Evolutionary conservation across 2,888 invertebrate genomes (phyloP).

Genomic region (Nomada ferruginata): DNA sequence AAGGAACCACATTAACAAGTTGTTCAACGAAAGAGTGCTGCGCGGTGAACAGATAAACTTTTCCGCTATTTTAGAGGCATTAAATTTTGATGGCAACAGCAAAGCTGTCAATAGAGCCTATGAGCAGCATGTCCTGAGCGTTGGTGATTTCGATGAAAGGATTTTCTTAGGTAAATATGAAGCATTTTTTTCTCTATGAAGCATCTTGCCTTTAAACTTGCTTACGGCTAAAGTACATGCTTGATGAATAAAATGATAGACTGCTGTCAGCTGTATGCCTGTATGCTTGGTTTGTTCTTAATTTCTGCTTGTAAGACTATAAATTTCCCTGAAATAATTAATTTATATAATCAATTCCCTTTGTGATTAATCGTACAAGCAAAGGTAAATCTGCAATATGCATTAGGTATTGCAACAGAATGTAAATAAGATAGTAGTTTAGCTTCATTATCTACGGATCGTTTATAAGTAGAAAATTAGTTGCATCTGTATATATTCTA

Average conservation of each 20-base stretch:
- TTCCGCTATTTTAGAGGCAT: slow-evolving; percentile 91
- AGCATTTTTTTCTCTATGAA: not conserved
- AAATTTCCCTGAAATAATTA: not conserved
- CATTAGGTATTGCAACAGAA: not conserved
- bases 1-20: slow-evolving; percentile 90
- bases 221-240: slow-evolving; percentile 19
- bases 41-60: slow-evolving; percentile 90
- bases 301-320: slow-evolving; percentile 16
- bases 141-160: slow-evolving; percentile 98
- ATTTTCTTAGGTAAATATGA: slow-evolving; percentile 91
- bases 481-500: slow-evolving; percentile 4
- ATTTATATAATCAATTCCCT: not conserved
- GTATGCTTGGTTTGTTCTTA: slow-evolving; percentile 30
- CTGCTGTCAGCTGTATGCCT: slow-evolving; percentile 20
- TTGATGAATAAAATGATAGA: slow-evolving; percentile 26
- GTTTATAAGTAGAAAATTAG: not conserved
- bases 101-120: slow-evolving; percentile 94
- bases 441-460: not conserved
- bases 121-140: slow-evolving; percentile 95
- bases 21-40: slow-evolving; percentile 90
- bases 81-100: slow-evolving; percentile 93
- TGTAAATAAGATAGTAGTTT: not conserved
- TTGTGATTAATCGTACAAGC: not conserved
- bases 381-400: slow-evolving; percentile 2
- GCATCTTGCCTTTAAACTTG: slow-evolving; percentile 6